Conservation (phyloP, 1,140 invertebrate genomes). For the Drosophila burlai region DNA sequence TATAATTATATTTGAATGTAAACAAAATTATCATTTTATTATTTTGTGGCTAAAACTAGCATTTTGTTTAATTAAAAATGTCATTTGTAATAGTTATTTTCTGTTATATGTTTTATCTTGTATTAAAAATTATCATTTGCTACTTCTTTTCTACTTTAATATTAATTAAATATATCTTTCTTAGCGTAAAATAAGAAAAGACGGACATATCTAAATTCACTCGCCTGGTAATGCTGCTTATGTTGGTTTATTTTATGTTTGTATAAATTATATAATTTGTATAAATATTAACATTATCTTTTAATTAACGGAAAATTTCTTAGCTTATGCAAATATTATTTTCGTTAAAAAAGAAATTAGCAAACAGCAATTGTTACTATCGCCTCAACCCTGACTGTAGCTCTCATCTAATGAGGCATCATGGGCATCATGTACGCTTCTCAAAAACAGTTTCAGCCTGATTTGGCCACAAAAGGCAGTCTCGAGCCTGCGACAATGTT, state of each 20-base stretch:
- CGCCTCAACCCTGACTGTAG: background rate
- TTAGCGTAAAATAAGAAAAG: no score
- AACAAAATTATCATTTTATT: no score
- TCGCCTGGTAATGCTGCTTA: no score
- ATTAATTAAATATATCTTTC: no score
- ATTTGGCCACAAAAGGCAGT: slow-evolving; percentile 33
- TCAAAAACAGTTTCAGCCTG: slow-evolving; percentile 76
- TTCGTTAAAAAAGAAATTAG: background rate
- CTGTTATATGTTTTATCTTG: no score
- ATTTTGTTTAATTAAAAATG: no score
- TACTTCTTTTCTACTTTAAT: no score
- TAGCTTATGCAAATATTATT: background rate
- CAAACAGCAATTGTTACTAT: background rate
- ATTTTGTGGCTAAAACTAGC: no score
- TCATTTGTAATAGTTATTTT: no score
- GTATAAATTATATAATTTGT: no score
- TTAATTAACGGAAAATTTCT: background rate
- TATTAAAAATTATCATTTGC: no score
- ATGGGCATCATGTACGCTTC: slow-evolving; percentile 73
- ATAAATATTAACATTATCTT: background rate
- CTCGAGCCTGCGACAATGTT: slow-evolving; percentile 59
- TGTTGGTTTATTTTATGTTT: background rate
- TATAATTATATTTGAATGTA: no score
- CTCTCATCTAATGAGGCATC: slow-evolving; percentile 55
- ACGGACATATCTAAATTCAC: background rate